Evolutionary conservation across 2,888 invertebrate genomes (phyloP).

Genomic region (Synergus gifuensis): DNA sequence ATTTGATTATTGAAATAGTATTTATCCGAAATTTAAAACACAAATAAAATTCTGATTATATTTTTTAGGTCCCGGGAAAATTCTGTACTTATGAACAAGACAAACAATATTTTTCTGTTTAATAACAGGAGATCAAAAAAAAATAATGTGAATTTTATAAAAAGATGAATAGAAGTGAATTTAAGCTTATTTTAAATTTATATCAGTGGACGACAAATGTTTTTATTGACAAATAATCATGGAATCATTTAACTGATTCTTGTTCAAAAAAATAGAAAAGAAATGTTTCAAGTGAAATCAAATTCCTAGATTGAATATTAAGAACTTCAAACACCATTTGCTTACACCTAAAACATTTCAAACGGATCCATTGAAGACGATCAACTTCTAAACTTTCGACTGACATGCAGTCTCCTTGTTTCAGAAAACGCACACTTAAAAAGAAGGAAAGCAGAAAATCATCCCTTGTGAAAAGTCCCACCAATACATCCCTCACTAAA

Average conservation of each 20-base stretch:
- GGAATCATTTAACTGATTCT: no score
- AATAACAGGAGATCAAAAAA: not conserved
- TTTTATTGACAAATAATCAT: no score
- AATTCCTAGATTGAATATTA: no score
- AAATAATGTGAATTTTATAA: not conserved
- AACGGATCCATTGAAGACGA: not conserved
- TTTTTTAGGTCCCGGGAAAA: not conserved
- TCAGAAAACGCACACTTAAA: constrained; percentile 56
- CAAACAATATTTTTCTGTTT: not conserved
- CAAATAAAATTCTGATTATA: not conserved
- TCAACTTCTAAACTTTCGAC: constrained; percentile 22
- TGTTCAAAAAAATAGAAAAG: no score
- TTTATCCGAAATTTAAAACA: not conserved
- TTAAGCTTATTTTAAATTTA: no score
- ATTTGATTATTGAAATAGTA: not conserved
- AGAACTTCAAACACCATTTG: no score
- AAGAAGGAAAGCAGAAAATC: constrained; percentile 42
- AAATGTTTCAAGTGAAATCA: no score
- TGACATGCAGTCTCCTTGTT: constrained; percentile 59
- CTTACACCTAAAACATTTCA: no score
- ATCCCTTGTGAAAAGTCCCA: not conserved
- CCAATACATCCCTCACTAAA: not conserved
- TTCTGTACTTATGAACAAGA: not conserved
- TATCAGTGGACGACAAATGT: no score
- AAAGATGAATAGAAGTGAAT: no score